Evolutionary conservation across 2,113 vertebrate genomes (phyloP).

Genomic region (Osmerus mordax): DNA sequence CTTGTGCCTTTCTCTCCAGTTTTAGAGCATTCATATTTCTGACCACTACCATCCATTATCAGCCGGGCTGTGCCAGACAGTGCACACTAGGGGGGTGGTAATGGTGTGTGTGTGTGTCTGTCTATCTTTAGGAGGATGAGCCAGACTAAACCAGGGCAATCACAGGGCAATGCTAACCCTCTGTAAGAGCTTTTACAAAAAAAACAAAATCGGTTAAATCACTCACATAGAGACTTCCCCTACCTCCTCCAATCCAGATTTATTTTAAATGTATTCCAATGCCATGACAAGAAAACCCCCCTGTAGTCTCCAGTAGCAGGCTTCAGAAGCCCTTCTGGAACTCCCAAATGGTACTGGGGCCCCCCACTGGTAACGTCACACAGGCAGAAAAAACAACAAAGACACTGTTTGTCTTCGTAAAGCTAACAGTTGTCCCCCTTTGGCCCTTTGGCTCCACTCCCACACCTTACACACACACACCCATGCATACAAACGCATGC

Average conservation of each 20-base stretch:
- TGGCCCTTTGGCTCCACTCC: not conserved
- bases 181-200: no score
- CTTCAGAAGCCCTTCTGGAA: not conserved
- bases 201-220: not conserved
- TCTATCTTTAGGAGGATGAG: constrained; percentile 33
- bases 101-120: not conserved
- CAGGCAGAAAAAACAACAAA: not conserved
- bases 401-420: constrained; percentile 44
- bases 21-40: no score
- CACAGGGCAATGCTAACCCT: not conserved
- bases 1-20: no score
- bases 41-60: no score
- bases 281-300: no score
- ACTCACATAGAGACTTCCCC: not conserved
- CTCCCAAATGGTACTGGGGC: not conserved
- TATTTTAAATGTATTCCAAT: not conserved
- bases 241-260: not conserved
- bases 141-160: constrained; percentile 13
- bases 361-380: not conserved
- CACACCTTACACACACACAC: constrained; percentile 32
- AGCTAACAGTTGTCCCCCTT: constrained; percentile 34
- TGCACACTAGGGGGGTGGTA: not conserved
- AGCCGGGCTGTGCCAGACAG: no score
- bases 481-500: constrained; percentile 20
- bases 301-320: no score